A percentile compares a stretch with the other conserved stretches of the same genome.
phyloP scores from a whole-genome alignment of 2,888 invertebrate species.

The Nomada fucata region DNA sequence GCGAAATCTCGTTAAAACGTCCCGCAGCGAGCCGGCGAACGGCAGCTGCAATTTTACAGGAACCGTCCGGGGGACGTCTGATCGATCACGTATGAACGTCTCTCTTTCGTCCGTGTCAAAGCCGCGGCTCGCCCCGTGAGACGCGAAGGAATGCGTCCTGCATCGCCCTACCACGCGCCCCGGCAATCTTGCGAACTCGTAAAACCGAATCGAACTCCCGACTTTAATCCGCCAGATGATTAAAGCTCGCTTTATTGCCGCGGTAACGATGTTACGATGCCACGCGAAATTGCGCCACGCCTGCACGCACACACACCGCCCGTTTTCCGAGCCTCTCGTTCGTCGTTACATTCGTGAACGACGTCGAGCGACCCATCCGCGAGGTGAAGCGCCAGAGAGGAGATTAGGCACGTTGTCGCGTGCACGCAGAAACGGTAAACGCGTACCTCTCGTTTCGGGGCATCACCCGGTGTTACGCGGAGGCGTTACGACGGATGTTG shows the following conservation, averaged over 20 bases:
- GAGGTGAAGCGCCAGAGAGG: neutral
- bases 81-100: conserved; percentile 55
- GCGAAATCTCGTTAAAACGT: conserved; percentile 36
- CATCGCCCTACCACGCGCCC: conserved; percentile 12
- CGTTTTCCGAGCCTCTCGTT: neutral
- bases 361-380: neutral
- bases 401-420: conserved; percentile 44
- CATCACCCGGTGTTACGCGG: neutral
- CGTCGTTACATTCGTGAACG: conserved; percentile 29
- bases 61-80: conserved; percentile 27
- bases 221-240: conserved; percentile 80
- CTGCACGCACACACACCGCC: conserved; percentile 16
- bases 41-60: conserved; percentile 39
- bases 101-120: conserved; percentile 12
- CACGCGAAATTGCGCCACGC: conserved; percentile 40
- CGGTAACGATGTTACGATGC: conserved; percentile 69
- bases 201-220: conserved; percentile 83
- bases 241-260: conserved; percentile 78
- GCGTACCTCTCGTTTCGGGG: neutral
- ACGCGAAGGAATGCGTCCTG: conserved; percentile 46
- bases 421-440: conserved; percentile 18
- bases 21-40: neutral
- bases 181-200: conserved; percentile 81
- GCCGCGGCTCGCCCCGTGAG: conserved; percentile 13
- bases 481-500: conserved; percentile 23